A percentile compares a stretch with the other conserved stretches of the same genome.
phyloP scores from a whole-genome alignment of 2,797 vertebrate genomes.

The Acrocephalus scirpaceus region DNA sequence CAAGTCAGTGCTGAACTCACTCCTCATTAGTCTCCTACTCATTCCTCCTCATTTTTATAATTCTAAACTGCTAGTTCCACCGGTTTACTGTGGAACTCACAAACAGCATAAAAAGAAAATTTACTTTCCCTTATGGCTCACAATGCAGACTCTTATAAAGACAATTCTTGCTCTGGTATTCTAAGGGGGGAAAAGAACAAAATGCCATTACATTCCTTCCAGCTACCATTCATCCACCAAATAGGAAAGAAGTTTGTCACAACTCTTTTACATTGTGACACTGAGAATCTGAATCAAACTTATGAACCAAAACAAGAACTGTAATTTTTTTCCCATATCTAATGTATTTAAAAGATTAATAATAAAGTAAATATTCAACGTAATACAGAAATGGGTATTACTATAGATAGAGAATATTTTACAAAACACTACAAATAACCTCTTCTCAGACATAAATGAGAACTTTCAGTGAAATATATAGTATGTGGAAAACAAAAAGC shows the following conservation, averaged over 20 bases:
- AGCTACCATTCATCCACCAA: neutral
- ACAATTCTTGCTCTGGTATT: neutral
- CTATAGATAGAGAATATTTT: neutral
- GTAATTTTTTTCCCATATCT: neutral
- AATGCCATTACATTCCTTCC: neutral
- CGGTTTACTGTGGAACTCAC: neutral
- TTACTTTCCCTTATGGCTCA: neutral
- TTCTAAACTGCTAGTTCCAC: neutral
- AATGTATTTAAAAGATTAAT: neutral
- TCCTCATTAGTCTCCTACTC: neutral
- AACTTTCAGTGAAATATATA: neutral
- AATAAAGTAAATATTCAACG: neutral
- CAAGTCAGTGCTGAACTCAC: neutral
- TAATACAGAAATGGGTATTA: neutral
- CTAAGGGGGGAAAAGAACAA: neutral
- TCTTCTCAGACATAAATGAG: neutral
- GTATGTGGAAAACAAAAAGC: neutral
- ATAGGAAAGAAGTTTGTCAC: neutral
- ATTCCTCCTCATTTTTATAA: neutral
- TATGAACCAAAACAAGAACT: neutral
- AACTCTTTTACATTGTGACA: neutral
- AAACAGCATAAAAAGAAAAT: neutral
- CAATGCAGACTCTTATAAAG: neutral
- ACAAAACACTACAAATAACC: neutral
- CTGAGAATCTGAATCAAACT: neutral